Conservation (phyloP, 2,797 vertebrate species). For the Hylomyscus alleni region DNA sequence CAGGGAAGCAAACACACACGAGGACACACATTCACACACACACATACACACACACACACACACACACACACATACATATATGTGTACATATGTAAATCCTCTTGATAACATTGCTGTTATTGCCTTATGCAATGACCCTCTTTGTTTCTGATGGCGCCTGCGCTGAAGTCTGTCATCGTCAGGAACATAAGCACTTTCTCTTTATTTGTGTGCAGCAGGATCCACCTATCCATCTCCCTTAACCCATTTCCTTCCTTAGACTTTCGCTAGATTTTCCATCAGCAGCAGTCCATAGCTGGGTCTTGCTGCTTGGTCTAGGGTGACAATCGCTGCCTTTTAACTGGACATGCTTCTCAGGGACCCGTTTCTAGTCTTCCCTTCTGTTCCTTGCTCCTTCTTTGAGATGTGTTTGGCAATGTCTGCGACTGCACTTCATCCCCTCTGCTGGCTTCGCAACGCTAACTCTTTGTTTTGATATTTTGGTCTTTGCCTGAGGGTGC, state of each 20-base stretch:
- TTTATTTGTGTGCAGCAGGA: background rate
- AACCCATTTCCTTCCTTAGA: conserved; percentile 15
- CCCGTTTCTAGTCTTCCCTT: conserved; percentile 30
- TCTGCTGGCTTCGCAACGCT: background rate
- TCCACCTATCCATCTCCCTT: background rate
- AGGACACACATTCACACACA: too few relatives aligned
- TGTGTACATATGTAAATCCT: background rate
- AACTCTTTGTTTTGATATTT: conserved; percentile 50
- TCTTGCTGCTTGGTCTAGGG: background rate
- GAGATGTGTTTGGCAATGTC: background rate
- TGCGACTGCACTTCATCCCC: background rate
- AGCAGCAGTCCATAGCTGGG: background rate
- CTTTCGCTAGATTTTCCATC: background rate
- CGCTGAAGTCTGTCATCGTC: background rate
- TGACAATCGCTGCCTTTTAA: conserved; percentile 30
- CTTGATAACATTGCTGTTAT: background rate
- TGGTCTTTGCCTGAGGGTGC: conserved; percentile 7
- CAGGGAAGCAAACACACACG: too few relatives aligned
- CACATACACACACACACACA: too few relatives aligned
- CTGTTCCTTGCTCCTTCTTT: conserved; percentile 29
- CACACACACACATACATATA: background rate
- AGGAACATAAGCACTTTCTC: background rate
- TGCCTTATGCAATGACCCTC: background rate
- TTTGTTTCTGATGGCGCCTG: background rate
- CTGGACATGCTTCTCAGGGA: background rate